Percentiles rank a stretch among this genome's conserved stretches.
Conservation (phyloP, 2,113 vertebrate genomes). For the Actinemys pallida region DNA sequence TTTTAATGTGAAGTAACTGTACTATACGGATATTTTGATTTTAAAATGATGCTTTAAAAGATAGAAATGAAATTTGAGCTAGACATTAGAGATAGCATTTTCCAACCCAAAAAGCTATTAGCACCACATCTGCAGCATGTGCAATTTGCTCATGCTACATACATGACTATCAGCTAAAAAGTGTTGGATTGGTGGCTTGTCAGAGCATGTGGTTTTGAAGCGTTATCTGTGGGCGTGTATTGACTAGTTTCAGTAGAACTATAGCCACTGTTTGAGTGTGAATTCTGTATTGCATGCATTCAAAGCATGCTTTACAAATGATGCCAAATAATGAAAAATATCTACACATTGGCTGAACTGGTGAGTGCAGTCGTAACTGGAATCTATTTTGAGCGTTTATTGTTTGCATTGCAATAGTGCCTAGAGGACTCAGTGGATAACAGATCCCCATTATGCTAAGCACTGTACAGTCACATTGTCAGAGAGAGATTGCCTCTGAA, state of each 20-base stretch:
- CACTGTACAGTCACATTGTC: not conserved
- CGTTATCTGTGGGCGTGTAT: not conserved
- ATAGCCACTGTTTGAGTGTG: not conserved
- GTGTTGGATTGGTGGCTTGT: not conserved
- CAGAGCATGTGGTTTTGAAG: not conserved
- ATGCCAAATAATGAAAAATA: not conserved
- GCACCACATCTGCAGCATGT: not conserved
- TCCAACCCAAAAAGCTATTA: not conserved
- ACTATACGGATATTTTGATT: not conserved
- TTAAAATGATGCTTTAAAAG: not conserved
- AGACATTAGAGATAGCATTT: not conserved
- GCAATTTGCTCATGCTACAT: not conserved
- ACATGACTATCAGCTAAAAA: not conserved
- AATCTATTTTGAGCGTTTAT: not conserved
- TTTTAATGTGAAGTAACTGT: constrained; percentile 19
- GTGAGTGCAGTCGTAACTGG: not conserved
- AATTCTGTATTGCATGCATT: not conserved
- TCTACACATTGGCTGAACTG: not conserved
- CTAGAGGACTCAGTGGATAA: not conserved
- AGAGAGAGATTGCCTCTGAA: not conserved
- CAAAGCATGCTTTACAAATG: not conserved
- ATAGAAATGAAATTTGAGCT: not conserved
- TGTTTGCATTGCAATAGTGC: not conserved
- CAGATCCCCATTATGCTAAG: not conserved
- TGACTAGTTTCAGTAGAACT: not conserved